phyloP scores from a whole-genome alignment of 2,797 vertebrate genomes.

The Harpagifer antarcticus region DNA sequence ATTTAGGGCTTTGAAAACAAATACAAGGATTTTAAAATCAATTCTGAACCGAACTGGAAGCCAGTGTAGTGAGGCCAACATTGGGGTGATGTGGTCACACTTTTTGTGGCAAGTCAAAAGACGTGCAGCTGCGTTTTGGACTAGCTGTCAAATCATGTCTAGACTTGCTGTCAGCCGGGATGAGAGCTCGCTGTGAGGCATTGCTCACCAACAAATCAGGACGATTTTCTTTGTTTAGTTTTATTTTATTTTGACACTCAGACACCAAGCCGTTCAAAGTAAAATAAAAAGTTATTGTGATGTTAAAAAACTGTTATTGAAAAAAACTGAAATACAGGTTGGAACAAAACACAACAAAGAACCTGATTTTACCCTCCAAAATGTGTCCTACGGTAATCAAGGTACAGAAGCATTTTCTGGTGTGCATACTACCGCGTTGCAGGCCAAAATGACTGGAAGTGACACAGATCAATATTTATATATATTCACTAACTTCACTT shows the following conservation, averaged over 20 bases:
- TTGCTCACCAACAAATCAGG: conserved; percentile 1
- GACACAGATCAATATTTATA: conserved; percentile 45
- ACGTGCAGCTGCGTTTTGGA: too few relatives aligned
- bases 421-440: neutral
- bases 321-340: neutral
- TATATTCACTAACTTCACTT: conserved; percentile 22
- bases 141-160: conserved; percentile 9
- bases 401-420: neutral
- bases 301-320: too few relatives aligned
- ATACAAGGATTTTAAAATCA: too few relatives aligned
- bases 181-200: conserved; percentile 33
- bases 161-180: conserved; percentile 39
- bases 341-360: neutral
- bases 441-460: conserved; percentile 5
- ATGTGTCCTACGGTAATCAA: neutral
- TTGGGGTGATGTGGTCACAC: too few relatives aligned
- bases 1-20: too few relatives aligned
- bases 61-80: too few relatives aligned
- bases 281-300: too few relatives aligned
- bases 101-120: too few relatives aligned
- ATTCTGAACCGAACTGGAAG: too few relatives aligned
- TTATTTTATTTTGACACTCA: neutral
- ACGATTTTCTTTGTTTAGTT: neutral
- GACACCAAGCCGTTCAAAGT: neutral
- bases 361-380: neutral